A percentile compares a stretch with the other conserved stretches of the same genome.
Evolutionary conservation across 92 coral and sea anemone genomes (phyloP).

Genomic region (Montipora capitata): DNA sequence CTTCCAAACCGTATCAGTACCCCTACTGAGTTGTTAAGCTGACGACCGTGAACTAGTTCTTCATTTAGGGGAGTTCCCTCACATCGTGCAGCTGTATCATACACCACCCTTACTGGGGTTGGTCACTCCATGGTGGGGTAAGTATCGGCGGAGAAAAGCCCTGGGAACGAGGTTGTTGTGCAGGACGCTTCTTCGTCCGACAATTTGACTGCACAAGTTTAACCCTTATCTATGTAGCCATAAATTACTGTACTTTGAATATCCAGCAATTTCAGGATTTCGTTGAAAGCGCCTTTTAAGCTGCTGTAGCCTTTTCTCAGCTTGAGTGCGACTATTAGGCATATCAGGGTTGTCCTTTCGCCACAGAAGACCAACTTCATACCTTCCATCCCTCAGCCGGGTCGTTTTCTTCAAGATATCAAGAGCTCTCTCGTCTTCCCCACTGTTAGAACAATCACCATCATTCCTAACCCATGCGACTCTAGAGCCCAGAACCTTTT

Average conservation of each 20-base stretch:
- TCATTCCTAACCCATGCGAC: too few relatives aligned
- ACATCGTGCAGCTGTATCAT: neutral
- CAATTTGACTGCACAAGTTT: constrained; percentile 34
- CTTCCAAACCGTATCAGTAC: constrained; percentile 60
- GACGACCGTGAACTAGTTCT: constrained; percentile 40
- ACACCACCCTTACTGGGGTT: too few relatives aligned
- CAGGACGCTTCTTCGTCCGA: neutral
- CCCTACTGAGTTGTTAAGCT: constrained; percentile 60
- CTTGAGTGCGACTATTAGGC: constrained; percentile 65
- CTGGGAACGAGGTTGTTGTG: too few relatives aligned
- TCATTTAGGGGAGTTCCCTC: constrained; percentile 68
- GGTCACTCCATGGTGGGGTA: too few relatives aligned
- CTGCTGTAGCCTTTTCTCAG: constrained; percentile 42
- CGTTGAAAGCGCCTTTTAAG: neutral
- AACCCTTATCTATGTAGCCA: constrained; percentile 56
- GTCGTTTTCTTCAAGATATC: constrained; percentile 48
- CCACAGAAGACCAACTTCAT: constrained; percentile 64
- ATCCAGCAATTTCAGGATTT: constrained; percentile 45
- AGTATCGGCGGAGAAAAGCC: too few relatives aligned
- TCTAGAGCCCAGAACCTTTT: too few relatives aligned
- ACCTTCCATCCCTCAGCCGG: constrained; percentile 22
- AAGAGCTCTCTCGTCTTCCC: too few relatives aligned
- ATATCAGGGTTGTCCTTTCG: neutral
- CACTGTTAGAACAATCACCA: too few relatives aligned
- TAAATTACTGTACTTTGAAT: constrained; percentile 48